Base-by-base conservation (phyloP, 2,888 invertebrate genomes). In the Pardosa pseudoannulata region DNA sequence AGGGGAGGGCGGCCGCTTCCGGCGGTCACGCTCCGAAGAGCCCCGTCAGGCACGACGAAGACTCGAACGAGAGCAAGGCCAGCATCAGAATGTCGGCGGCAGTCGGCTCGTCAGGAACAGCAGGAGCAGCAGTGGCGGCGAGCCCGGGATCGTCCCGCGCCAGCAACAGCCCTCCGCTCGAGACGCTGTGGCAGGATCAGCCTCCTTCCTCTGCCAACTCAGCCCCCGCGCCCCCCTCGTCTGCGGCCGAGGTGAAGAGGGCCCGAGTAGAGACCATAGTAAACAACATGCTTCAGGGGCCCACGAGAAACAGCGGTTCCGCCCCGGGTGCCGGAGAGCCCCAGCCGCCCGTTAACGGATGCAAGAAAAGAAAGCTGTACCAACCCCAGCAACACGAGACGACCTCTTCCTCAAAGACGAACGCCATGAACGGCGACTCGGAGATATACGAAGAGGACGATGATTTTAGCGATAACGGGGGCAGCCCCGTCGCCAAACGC, bases 221-320 rank as follows among this genome's bases (percentile, higher is more conserved):
- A n/a, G 9, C 0, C 13, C 56, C 1, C 23, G 65, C 31, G 11
- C 19, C 81, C 31, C 19, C 56, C 16, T 62, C 74, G 19, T 65
- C 62, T 27, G 32, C 80, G 75, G 86, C 81, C 9, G 96, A 96
- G 91, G 95, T 96, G 91, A 98, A 98, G 92, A 95, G 97, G 90
- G 97, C 97, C 64, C 95, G 98, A 90, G 97, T 98, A 89, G 98
- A 98, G 93, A 97, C 97, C 92, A 98, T 98, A 90, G 96, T 98
- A 90, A 97, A 96, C 89, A 96, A 96, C 89, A 98, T 98, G 96
- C 94, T 79, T 32, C 85, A 75, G 67, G 85, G 76, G 0, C 81
- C 87, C 5, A n/a, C n/a, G n/a, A 23, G 76, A 46, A 88, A 88
- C 9, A 89, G 89, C n/a, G 88, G 88, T 62, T 86, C 83, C 9